phyloP scores from a whole-genome alignment of 2,888 invertebrate genomes.

The Cheilosia variabilis region DNA sequence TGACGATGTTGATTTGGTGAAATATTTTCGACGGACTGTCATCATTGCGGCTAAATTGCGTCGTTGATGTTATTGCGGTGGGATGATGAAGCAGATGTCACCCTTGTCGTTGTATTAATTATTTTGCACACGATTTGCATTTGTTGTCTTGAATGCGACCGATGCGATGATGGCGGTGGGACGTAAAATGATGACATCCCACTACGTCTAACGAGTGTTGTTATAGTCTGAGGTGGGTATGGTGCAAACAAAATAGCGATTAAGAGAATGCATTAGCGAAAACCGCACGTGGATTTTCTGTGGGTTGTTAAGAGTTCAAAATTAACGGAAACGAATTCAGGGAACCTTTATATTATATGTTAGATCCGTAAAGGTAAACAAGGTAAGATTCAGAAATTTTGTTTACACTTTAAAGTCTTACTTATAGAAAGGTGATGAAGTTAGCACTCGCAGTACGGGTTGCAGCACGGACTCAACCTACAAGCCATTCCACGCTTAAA shows the following conservation, averaged over 20 bases:
- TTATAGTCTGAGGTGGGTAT: background rate
- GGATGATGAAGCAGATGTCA: constrained; percentile 64
- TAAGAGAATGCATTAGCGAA: background rate
- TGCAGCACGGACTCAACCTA: too few species aligned
- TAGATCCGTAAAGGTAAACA: too few species aligned
- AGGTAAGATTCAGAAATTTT: too few species aligned
- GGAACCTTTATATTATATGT: too few species aligned
- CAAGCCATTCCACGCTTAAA: too few species aligned
- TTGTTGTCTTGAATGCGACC: constrained; percentile 34
- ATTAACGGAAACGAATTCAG: too few species aligned
- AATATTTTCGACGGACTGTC: constrained; percentile 53
- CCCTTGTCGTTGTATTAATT: constrained; percentile 53
- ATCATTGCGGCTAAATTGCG: constrained; percentile 51
- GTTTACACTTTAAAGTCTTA: too few species aligned
- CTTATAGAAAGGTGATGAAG: too few species aligned
- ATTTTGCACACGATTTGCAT: constrained; percentile 61
- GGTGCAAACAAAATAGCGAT: too few species aligned
- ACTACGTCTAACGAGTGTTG: constrained; percentile 18
- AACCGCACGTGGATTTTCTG: too few species aligned
- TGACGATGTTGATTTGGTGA: constrained; percentile 73
- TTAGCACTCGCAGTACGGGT: too few species aligned
- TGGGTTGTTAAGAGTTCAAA: too few species aligned
- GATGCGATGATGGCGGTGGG: background rate
- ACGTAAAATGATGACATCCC: background rate
- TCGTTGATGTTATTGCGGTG: constrained; percentile 17